Evolutionary conservation across 2,113 vertebrate species (phyloP).

Genomic region (Eretmodus cyanostictus): DNA sequence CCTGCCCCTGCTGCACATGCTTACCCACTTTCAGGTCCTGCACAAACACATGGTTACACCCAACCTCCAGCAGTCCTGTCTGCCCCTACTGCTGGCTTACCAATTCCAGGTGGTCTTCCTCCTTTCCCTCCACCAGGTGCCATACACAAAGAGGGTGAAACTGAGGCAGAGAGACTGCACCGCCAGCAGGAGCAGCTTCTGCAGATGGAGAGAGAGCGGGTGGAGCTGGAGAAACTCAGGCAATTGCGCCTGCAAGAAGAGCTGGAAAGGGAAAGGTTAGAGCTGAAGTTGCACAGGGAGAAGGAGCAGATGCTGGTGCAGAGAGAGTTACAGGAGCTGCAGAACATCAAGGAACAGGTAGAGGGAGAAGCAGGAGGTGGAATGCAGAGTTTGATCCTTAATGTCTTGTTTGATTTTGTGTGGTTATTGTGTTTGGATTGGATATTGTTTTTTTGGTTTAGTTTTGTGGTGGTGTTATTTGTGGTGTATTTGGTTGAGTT

Average conservation of each 20-base stretch:
- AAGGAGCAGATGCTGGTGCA: conserved; percentile 96
- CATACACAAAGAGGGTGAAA: conserved; percentile 78
- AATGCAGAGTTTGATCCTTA: background rate
- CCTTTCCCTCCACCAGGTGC: conserved; percentile 61
- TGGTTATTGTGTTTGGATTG: background rate
- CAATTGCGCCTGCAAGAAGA: conserved; percentile 94
- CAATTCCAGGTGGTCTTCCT: conserved; percentile 51
- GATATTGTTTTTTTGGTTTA: background rate
- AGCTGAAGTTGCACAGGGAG: conserved; percentile 89
- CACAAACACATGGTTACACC: conserved; percentile 16
- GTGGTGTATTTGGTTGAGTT: background rate
- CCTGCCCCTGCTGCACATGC: conserved; percentile 14
- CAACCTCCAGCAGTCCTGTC: conserved; percentile 21
- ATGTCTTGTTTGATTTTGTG: conserved; percentile 9
- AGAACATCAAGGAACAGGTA: conserved; percentile 98
- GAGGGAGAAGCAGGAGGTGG: conserved; percentile 13
- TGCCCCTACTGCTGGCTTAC: conserved; percentile 4
- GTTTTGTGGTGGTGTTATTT: background rate
- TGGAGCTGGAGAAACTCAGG: conserved; percentile 91
- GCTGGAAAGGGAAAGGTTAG: conserved; percentile 86
- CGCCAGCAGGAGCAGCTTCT: conserved; percentile 92
- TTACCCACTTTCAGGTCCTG: conserved; percentile 23
- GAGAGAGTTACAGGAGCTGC: conserved; percentile 92
- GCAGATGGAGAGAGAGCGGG: conserved; percentile 88
- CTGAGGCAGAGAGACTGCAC: conserved; percentile 86